Evolutionary conservation across 2,888 invertebrate species (phyloP).

Genomic region (Drosophila quinaria): DNA sequence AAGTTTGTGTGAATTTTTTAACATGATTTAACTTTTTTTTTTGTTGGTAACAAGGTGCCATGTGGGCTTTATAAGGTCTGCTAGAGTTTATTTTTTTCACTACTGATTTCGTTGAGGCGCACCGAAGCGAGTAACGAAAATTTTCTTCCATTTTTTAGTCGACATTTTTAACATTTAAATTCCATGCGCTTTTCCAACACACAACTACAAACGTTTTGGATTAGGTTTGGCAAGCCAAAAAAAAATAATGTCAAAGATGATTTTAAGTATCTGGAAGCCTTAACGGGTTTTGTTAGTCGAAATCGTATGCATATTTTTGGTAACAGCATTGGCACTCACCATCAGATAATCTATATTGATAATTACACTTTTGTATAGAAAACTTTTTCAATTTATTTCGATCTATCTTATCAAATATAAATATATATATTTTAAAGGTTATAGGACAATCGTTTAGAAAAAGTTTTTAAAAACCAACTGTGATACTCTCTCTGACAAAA

Average conservation of each 20-base stretch:
- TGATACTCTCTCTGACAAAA: too few species aligned
- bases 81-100: not conserved
- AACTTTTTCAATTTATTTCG: too few species aligned
- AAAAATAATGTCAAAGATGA: conserved; percentile 16
- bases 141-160: conserved; percentile 50
- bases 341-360: too few species aligned
- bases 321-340: too few species aligned
- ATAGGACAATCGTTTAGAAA: too few species aligned
- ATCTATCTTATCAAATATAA: too few species aligned
- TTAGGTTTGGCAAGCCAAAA: conserved; percentile 4
- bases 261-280: not conserved
- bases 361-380: too few species aligned
- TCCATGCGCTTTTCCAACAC: conserved; percentile 47
- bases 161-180: conserved; percentile 68
- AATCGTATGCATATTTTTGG: conserved; percentile 1
- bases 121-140: conserved; percentile 43
- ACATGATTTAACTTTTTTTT: conserved; percentile 13
- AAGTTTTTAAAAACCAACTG: too few species aligned
- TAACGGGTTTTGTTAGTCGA: not conserved
- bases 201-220: conserved; percentile 50
- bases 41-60: conserved; percentile 6
- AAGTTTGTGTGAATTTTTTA: conserved; percentile 10
- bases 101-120: conserved; percentile 29
- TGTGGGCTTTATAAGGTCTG: not conserved
- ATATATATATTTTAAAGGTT: too few species aligned